Evolutionary conservation across 2,113 vertebrate species (phyloP), one percentile per base, ranked within the genome.

Genomic region (Oryzias melastigma): DNA sequence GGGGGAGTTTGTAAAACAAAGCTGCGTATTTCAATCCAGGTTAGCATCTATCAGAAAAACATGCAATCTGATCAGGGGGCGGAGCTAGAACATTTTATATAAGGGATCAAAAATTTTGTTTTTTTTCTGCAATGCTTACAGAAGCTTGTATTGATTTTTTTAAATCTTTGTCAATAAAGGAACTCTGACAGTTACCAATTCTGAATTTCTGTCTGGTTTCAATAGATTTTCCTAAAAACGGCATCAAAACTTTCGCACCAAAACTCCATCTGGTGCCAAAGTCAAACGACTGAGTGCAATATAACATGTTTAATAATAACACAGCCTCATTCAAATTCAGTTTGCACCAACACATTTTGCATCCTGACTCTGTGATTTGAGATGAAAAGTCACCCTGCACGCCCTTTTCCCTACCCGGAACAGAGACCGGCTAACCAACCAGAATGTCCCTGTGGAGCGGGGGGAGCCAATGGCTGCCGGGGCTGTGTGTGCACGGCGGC

Each of bases 361-460:
- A 74, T 77, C 78, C 82, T 64, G 52, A 56, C 65, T 50, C 42
- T 20, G 22, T 44, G 72, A 69, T 42, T 4, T 20, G 40, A 65
- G 72, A 50, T n/a, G 57, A 54, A 61, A 68, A 17, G 61, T 65
- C 18, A 18, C 68, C 67, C 71, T 52, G 63, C 67, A 50, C 71
- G 81, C 63, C 75, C 75, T 57, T 56, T 47, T 51, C 50, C 45
- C 62, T 43, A 22, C 65, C 59, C 20, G 50, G 73, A 83, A 63
- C 68, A 73, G 54, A 75, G 43, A 60, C 70, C 63, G 7, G 29
- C 76, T 65, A 75, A 75, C 80, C 75, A 83, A 84, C 75, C 82
- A 75, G 73, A 75, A 75, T 62, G 58, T 82, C 76, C 80, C 75
- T 43, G 14, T 6, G 4, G 41, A 68, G 65, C 59, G 14, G 0